These are phyloP conservation scores for Drosophila cyrtoloma DNA, from an alignment of 2,888 invertebrate species.

Conservation along the genomic window DNA sequence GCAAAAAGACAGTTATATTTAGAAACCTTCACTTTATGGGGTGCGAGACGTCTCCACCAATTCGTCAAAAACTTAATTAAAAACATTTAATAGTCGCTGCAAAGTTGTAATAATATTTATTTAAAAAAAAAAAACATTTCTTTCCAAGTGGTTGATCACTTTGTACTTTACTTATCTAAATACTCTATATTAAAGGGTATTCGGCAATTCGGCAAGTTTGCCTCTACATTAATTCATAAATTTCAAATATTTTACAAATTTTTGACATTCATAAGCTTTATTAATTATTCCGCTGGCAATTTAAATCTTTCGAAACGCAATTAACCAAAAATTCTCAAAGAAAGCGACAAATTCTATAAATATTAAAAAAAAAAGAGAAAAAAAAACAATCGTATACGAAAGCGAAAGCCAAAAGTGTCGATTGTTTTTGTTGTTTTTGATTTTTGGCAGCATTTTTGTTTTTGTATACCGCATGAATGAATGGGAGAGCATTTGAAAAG, in stretches of 20 bases:
- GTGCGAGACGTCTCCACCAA: too few species aligned
- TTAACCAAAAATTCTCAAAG: slow-evolving; percentile 11
- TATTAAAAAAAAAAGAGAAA: slow-evolving; percentile 27
- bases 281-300: slow-evolving; percentile 14
- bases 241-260: background rate
- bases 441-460: slow-evolving; percentile 10
- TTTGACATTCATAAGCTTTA: slow-evolving; percentile 3
- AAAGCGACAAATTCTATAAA: slow-evolving; percentile 42
- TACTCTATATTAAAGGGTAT: background rate
- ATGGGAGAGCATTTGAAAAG: slow-evolving; percentile 18
- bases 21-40: background rate
- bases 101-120: too few species aligned
- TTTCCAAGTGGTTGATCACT: background rate
- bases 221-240: background rate
- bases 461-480: slow-evolving; percentile 9
- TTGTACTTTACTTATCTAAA: background rate
- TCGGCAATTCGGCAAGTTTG: background rate
- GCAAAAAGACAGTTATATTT: background rate
- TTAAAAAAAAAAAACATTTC: too few species aligned
- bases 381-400: slow-evolving; percentile 28
- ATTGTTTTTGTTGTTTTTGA: slow-evolving; percentile 13
- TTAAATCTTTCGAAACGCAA: slow-evolving; percentile 20
- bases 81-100: too few species aligned
- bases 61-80: too few species aligned
- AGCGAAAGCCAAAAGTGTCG: slow-evolving; percentile 45